phyloP scores from a whole-genome alignment of 2,888 invertebrate genomes.

The Linyphia triangularis region DNA sequence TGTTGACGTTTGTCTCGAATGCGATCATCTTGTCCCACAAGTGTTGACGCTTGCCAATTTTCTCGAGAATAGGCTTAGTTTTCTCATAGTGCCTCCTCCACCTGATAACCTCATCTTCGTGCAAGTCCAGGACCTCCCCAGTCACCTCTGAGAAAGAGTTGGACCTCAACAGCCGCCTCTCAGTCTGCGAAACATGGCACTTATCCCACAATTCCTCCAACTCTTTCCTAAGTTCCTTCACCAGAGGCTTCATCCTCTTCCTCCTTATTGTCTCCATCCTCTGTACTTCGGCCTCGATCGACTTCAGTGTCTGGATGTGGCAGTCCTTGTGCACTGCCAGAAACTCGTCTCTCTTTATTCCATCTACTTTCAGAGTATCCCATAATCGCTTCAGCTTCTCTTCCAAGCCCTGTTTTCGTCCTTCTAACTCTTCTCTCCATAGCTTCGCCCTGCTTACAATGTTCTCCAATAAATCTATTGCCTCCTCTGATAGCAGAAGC shows the following conservation, averaged over 20 bases:
- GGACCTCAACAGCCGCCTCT: not conserved
- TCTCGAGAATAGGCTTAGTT: conserved; percentile 79
- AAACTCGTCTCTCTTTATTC: conserved; percentile 81
- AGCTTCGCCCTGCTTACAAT: not conserved
- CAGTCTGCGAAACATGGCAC: conserved; percentile 83
- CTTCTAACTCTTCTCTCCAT: too few relatives aligned
- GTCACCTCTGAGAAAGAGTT: conserved; percentile 79
- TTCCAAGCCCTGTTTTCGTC: not conserved
- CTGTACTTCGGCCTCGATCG: conserved; percentile 86
- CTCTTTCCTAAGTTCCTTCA: conserved; percentile 86
- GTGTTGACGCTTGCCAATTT: conserved; percentile 85
- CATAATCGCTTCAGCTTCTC: conserved; percentile 82
- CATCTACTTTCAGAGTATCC: conserved; percentile 87
- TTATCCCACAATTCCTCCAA: conserved; percentile 88
- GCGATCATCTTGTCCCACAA: conserved; percentile 88
- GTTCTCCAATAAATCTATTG: not conserved
- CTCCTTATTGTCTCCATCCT: conserved; percentile 85
- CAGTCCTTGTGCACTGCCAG: conserved; percentile 81
- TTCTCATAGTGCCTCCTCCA: conserved; percentile 81
- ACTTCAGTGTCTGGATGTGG: conserved; percentile 82
- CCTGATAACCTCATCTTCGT: conserved; percentile 88
- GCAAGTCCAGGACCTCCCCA: conserved; percentile 88
- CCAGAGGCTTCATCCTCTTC: conserved; percentile 76
- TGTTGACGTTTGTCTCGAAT: conserved; percentile 87
- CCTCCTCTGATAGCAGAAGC: not conserved